A percentile compares a stretch with the other conserved stretches of the same genome.
These are phyloP conservation scores for Lepeophtheirus nordmannii DNA, from an alignment of 2,888 invertebrate species.

Conservation along the genomic window DNA sequence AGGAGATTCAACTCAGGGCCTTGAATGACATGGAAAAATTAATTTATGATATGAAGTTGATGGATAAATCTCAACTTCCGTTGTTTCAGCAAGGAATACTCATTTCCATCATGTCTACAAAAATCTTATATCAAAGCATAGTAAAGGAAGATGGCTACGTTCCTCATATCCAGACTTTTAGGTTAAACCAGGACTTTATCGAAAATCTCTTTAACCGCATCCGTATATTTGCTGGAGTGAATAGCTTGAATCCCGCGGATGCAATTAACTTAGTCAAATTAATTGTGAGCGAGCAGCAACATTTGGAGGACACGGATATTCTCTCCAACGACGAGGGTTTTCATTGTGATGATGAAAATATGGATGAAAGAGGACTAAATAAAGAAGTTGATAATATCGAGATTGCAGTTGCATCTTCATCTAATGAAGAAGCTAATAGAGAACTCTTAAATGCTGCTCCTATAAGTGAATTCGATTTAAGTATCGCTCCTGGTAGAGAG, in stretches of 20 bases:
- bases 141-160: conserved; percentile 2
- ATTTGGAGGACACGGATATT: not conserved
- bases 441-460: not conserved
- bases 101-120: not conserved
- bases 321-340: not conserved
- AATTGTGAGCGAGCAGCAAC: not conserved
- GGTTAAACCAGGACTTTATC: not conserved
- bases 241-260: not conserved
- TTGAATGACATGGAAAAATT: not conserved
- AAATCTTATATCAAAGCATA: not conserved
- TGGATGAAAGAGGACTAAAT: not conserved
- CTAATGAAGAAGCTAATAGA: not conserved
- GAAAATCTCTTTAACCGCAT: not conserved
- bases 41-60: not conserved
- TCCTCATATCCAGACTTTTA: not conserved
- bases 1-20: not conserved
- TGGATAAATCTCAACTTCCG: not conserved
- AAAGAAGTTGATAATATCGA: too few species aligned
- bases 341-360: not conserved
- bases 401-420: too few species aligned
- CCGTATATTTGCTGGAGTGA: not conserved
- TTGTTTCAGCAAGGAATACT: not conserved
- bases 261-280: not conserved
- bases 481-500: not conserved
- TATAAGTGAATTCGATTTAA: not conserved